Conservation (phyloP, 2,113 vertebrate genomes). For the Odobenus rosmarus region DNA sequence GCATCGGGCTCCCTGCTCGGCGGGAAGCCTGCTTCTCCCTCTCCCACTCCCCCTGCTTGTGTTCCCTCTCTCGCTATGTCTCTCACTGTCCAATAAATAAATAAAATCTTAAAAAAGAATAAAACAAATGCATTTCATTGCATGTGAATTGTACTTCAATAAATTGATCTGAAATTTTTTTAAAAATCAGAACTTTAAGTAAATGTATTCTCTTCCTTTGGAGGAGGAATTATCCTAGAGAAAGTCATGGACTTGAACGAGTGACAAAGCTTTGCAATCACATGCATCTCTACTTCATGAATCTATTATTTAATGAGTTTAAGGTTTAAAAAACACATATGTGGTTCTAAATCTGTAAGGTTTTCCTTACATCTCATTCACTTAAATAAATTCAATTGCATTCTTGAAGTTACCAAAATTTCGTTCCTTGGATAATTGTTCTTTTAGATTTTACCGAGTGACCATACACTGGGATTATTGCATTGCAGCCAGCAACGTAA, state of each 20-base stretch:
- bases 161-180: background rate
- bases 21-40: too few species aligned
- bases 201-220: constrained; percentile 22
- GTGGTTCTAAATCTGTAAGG: background rate
- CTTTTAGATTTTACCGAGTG: background rate
- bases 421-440: background rate
- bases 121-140: background rate
- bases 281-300: background rate
- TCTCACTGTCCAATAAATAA: too few species aligned
- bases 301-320: background rate
- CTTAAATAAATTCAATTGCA: background rate
- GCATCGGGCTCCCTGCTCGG: too few species aligned
- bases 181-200: background rate
- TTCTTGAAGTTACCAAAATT: background rate
- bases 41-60: too few species aligned
- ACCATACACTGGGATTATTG: background rate
- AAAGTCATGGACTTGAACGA: background rate
- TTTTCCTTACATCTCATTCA: background rate
- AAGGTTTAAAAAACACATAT: background rate
- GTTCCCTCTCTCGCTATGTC: too few species aligned
- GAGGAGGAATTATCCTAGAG: background rate
- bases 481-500: background rate
- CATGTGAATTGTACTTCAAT: background rate
- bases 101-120: too few species aligned
- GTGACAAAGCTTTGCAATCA: background rate